Percentiles rank a stretch among this genome's conserved stretches.
These are phyloP conservation scores for Adelphocoris suturalis DNA, from an alignment of 2,888 invertebrate genomes.

Conservation along the genomic window DNA sequence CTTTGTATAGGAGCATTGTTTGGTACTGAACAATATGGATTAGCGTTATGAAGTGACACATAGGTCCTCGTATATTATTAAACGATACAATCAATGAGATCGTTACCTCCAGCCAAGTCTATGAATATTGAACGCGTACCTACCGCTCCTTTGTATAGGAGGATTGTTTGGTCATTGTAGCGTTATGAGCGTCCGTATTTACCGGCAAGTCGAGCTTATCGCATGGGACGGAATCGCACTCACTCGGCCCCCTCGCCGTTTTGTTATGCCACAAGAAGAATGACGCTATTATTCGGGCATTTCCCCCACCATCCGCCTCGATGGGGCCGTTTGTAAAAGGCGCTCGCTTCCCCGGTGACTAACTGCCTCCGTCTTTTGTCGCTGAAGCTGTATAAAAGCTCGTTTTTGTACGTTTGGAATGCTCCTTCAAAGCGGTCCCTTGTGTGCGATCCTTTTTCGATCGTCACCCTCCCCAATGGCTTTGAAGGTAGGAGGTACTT, in stretches of 20 bases:
- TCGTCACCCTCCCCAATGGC: neutral
- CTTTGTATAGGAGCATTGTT: too few relatives aligned
- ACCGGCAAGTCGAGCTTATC: neutral
- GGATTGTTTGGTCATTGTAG: too few relatives aligned
- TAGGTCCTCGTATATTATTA: too few relatives aligned
- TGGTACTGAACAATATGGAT: too few relatives aligned
- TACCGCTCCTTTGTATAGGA: too few relatives aligned
- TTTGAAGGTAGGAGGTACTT: neutral
- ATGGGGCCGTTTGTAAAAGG: neutral
- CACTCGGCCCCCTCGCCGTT: neutral
- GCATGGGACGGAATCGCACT: neutral
- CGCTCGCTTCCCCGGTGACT: slow-evolving; percentile 10
- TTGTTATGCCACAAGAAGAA: neutral
- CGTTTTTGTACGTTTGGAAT: slow-evolving; percentile 9
- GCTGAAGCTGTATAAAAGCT: neutral
- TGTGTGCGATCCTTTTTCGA: neutral
- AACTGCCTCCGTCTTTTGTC: slow-evolving; percentile 16
- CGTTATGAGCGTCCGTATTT: neutral
- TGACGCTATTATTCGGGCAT: slow-evolving; percentile 3
- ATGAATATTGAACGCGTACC: too few relatives aligned
- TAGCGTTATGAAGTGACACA: too few relatives aligned
- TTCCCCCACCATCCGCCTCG: neutral
- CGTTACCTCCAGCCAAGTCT: too few relatives aligned
- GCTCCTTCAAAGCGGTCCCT: neutral
- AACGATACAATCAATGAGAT: too few relatives aligned